Conservation (phyloP, 1,140 invertebrate genomes). For the Ceratina australensis region DNA sequence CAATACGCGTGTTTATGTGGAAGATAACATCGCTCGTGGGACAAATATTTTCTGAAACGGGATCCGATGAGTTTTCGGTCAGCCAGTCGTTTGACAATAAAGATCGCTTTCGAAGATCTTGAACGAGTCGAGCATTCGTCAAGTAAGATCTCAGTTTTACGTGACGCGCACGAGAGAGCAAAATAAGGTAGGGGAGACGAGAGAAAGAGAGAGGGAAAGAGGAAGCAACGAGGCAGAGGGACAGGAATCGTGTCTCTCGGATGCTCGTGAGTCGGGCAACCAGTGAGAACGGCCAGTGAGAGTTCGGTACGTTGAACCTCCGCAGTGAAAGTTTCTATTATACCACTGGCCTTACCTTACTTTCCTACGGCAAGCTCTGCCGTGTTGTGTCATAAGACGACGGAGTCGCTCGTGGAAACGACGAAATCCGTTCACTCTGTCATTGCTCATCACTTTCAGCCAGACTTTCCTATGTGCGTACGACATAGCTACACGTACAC, state of each 20-base stretch:
- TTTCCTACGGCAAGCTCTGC: constrained; percentile 77
- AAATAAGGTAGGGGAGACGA: neutral
- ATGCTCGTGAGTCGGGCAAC: constrained; percentile 37
- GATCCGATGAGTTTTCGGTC: too few species aligned
- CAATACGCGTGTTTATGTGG: too few species aligned
- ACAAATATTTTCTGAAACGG: too few species aligned
- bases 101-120: too few species aligned
- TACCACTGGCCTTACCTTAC: constrained; percentile 80
- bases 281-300: constrained; percentile 74
- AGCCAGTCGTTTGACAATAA: too few species aligned
- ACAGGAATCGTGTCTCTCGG: constrained; percentile 53
- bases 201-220: neutral
- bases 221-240: constrained; percentile 6
- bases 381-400: constrained; percentile 77
- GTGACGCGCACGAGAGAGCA: neutral
- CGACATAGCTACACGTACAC: neutral
- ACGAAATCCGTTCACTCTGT: constrained; percentile 46
- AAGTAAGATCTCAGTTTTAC: constrained; percentile 5
- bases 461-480: too few species aligned
- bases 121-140: too few species aligned
- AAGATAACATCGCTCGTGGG: too few species aligned
- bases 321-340: constrained; percentile 80
- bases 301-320: constrained; percentile 79
- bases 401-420: constrained; percentile 40
- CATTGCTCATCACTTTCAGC: neutral